A percentile compares a stretch with the other conserved stretches of the same genome.
Evolutionary conservation across 2,888 invertebrate genomes (phyloP).

Genomic region (Deilephila elpenor): DNA sequence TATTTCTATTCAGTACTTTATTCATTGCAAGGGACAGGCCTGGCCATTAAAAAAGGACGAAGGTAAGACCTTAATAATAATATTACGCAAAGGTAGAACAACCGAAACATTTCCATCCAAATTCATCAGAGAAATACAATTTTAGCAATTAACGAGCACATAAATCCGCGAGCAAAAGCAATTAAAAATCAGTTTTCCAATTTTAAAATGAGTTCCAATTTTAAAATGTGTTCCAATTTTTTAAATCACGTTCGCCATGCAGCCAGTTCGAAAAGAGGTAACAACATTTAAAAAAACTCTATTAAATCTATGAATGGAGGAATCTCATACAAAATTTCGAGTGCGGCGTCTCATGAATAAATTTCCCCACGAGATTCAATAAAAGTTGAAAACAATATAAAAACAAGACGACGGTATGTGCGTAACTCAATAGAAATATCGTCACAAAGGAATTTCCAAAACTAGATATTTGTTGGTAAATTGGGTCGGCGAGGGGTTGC

Average conservation of each 20-base stretch:
- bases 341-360: slow-evolving; percentile 8
- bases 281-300: background rate
- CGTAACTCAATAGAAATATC: slow-evolving; percentile 31
- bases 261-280: background rate
- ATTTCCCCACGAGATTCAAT: slow-evolving; percentile 11
- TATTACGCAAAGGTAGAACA: too few species aligned
- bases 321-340: slow-evolving; percentile 15
- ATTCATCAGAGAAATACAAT: too few species aligned
- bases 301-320: background rate
- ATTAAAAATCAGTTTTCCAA: background rate
- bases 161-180: too few species aligned
- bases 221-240: background rate
- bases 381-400: slow-evolving; percentile 28
- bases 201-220: background rate
- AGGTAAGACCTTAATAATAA: too few species aligned
- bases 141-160: too few species aligned
- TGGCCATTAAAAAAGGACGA: too few species aligned
- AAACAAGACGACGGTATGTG: slow-evolving; percentile 21
- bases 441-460: slow-evolving; percentile 32
- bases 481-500: slow-evolving; percentile 26
- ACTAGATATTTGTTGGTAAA: slow-evolving; percentile 30
- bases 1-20: too few species aligned
- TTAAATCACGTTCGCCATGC: background rate
- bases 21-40: too few species aligned
- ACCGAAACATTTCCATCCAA: too few species aligned